Base-by-base conservation (phyloP, 2,888 invertebrate species). In the Netelia fuscicornis region DNA sequence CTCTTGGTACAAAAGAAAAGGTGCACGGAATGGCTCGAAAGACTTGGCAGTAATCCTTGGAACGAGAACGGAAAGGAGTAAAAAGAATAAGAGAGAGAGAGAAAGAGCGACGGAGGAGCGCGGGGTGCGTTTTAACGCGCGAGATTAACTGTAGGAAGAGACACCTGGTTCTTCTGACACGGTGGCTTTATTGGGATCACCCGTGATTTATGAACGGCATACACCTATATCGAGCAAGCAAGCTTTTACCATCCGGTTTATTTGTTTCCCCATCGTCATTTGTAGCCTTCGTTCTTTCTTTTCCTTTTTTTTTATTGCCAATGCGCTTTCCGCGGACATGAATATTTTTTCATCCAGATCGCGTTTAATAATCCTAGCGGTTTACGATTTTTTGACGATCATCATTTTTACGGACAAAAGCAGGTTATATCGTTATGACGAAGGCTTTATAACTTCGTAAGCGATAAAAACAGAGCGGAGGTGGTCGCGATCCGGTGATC, bases 151-250 rank as follows among this genome's bases (percentile, higher is more conserved):
- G 58, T 37, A 37, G 54, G 82, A 85, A 82, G 80, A 77, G 82
- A 80, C 76, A 85, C 85, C 85, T 85, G 85, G 85, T 85, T 85
- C 76, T 83, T 85, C 79, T 72, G 85, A 85, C 83, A 80, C 76
- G 72, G 76, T 77, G 76, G 85, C 85, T 85, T 85, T 85, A 85
- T 85, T 76, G 79, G 85, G 85, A 83, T 85, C 85, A 80, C 83
- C 62, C 54, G 83, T 85, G 85, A 85, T 80, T 85, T 85, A 85
- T 85, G 75, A 80, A 80, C 44, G 64, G 54, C 56, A 54, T 71
- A 75, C 76, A 75, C 65, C 60, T 48, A 64, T 62, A 80, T 30
- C 48, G 25, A 58, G 72, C 67, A 56, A 54, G 20, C 62, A 68
- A 62, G 77, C 71, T 80, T 80, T 80, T 82, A 77, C 72, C 76